Evolutionary conservation across 2,888 invertebrate species (phyloP).

Genomic region (Nomada ruficornis): DNA sequence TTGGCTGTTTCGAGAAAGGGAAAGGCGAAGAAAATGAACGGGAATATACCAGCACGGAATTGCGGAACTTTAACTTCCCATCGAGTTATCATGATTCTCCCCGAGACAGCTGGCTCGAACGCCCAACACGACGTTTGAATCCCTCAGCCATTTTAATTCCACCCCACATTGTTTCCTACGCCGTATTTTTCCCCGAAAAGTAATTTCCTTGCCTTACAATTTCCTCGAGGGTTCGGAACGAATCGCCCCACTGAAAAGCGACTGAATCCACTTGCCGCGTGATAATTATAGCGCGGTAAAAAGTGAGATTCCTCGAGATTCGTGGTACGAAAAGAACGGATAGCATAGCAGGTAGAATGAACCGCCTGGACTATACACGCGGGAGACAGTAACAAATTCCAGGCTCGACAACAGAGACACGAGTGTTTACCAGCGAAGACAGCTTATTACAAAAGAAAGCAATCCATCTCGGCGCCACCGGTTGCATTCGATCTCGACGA

Average conservation of each 20-base stretch:
- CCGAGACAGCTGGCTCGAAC: neutral
- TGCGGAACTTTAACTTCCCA: conserved; percentile 18
- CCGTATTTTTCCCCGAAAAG: conserved; percentile 27
- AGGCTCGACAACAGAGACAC: conserved; percentile 61
- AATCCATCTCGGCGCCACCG: conserved; percentile 59
- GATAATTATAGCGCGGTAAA: conserved; percentile 57
- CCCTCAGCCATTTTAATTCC: conserved; percentile 26
- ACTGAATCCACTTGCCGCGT: conserved; percentile 42
- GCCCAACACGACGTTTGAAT: neutral
- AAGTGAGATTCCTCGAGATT: conserved; percentile 18
- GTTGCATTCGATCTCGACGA: conserved; percentile 64
- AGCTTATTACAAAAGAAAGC: conserved; percentile 60
- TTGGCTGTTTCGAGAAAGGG: neutral
- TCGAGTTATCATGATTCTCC: conserved; percentile 23
- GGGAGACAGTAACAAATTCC: neutral
- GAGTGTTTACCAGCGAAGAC: conserved; percentile 43
- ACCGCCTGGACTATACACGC: neutral
- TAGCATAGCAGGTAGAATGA: neutral
- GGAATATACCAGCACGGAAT: conserved; percentile 19
- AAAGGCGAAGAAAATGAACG: conserved; percentile 20
- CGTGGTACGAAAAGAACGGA: neutral
- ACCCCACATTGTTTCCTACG: conserved; percentile 5
- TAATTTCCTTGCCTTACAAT: conserved; percentile 41
- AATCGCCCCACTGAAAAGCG: conserved; percentile 21
- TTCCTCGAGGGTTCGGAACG: conserved; percentile 7